A percentile compares a stretch with the other conserved stretches of the same genome.
These are phyloP conservation scores for Phyllopteryx taeniolatus DNA, from an alignment of 2,113 vertebrate species.

Conservation along the genomic window DNA sequence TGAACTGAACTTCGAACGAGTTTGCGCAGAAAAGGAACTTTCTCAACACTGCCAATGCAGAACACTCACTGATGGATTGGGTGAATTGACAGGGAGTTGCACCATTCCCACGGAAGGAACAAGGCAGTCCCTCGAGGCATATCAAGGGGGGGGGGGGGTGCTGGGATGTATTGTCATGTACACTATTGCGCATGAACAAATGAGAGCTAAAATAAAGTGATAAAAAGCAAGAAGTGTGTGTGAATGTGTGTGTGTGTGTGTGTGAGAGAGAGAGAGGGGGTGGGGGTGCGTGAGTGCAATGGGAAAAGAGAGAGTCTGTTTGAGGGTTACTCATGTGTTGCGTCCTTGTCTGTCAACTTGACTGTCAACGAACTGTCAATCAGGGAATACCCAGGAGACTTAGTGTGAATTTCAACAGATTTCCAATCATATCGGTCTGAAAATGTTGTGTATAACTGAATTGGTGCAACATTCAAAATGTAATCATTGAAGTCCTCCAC, in stretches of 20 bases:
- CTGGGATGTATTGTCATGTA: neutral
- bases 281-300: slow-evolving; percentile 10
- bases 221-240: slow-evolving; percentile 7
- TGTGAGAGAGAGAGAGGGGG: neutral
- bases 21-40: too few relatives aligned
- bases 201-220: slow-evolving; percentile 1
- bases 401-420: slow-evolving; percentile 25
- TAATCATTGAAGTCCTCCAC: neutral
- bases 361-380: slow-evolving; percentile 41
- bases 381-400: slow-evolving; percentile 24
- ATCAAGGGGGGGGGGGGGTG: neutral
- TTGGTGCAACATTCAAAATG: neutral
- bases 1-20: too few relatives aligned
- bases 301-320: neutral
- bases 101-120: slow-evolving; percentile 43
- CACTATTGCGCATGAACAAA: slow-evolving; percentile 26
- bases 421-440: slow-evolving; percentile 2
- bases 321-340: slow-evolving; percentile 34
- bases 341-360: slow-evolving; percentile 38
- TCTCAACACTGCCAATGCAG: too few relatives aligned
- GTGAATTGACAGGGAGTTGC: slow-evolving; percentile 57
- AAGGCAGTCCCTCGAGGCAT: slow-evolving; percentile 40
- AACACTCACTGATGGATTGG: slow-evolving; percentile 47
- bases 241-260: neutral
- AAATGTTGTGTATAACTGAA: neutral